Base-by-base conservation (phyloP, 2,797 vertebrate species). In the Gobionotothen gibberifrons region DNA sequence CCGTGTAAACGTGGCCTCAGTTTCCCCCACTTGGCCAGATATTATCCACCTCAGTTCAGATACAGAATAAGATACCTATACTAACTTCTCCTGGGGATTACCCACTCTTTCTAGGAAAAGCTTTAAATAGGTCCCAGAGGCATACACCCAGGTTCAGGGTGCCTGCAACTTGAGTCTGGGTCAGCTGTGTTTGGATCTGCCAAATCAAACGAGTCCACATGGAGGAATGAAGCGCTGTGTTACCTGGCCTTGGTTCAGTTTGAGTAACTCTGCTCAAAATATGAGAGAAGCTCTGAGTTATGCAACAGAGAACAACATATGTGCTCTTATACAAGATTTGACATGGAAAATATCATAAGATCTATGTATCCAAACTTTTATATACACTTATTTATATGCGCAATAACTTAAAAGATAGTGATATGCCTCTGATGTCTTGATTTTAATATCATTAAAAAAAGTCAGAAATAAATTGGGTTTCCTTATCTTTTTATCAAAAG, bases 181-280 rank as follows among this genome's bases (percentile, higher is more conserved):
- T 84, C 76, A 71, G 69, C 75, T 29, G 79, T 67, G 71, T 73
- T 54, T 67, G 69, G 66, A 55, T 69, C 49, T 58, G 79, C 54
- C 78, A 88, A 77, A 87, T 53, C 83, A 74, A 86, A 74, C 29
- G 62, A 68, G 68, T 79, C 67, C 44, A 65, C 71, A 72, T 56
- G 26, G 68, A 75, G 51, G 43, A 85, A 77, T 73, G 68, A 69
- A 44, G 51, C 60, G 68, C 70, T 9, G 47, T 53, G 75, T 82
- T 85, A 76, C 49, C 69, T 78, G 77, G 71, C 76, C 56, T 39
- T 8, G 0, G 70, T 65, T 76, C 56, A 78, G 61, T 68, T 68
- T 61, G 61, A 79, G 62, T 51, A 62, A 57, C 66, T 80, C 72
- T 62, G 48, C 4, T 65, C 15, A 63, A 82, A 81, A 65, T 63